Evolutionary conservation across 2,888 invertebrate genomes (phyloP), one percentile per base, ranked within the genome.

Genomic region (Saturnia japonica): DNA sequence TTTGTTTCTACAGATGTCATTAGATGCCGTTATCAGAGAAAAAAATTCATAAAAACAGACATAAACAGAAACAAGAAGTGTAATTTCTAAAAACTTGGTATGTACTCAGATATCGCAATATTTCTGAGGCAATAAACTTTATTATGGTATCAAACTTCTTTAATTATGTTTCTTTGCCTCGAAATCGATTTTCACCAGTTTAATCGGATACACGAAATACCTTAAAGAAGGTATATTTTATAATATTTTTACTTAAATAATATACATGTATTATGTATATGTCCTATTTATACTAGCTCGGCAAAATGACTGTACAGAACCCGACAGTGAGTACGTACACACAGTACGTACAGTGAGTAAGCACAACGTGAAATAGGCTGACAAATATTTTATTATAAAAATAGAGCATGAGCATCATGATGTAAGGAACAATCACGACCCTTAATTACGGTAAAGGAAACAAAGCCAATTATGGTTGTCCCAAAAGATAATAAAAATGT

Each of bases 401-500:
- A 60, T 64, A 64, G 22, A 40, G 16, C 11, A 7, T 34, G 19
- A 64, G 40, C 1, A 64, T 70, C 25, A 25, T 67, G 43, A 51
- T 67, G 54, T 19, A 54, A 47, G 54, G 54, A 40, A 70, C 66
- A 66, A 57, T 70, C 54, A 67, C 25, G 68, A 43, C 42, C 45
- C 67, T 71, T 69, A 68, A 79, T 81, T 76, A 75, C 77, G 72
- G 74, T 75, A 75, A 77, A 81, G 80, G 77, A 70, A 70, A 74
- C 72, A 79, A 77, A 78, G 76, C 74, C 79, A 78, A 81, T 83
- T 80, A 79, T 68, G 75, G 75, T 76, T 74, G 69, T 74, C 75
- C 73, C 72, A 78, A 80, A 82, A 77, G 75, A 81, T 80, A 83
- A 84, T 82, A 82, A 83, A 79, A 84, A 83, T 84, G 84, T 82